These are phyloP conservation scores for Solenopsis invicta DNA, from an alignment of 1,140 invertebrate genomes.

Conservation along the genomic window DNA sequence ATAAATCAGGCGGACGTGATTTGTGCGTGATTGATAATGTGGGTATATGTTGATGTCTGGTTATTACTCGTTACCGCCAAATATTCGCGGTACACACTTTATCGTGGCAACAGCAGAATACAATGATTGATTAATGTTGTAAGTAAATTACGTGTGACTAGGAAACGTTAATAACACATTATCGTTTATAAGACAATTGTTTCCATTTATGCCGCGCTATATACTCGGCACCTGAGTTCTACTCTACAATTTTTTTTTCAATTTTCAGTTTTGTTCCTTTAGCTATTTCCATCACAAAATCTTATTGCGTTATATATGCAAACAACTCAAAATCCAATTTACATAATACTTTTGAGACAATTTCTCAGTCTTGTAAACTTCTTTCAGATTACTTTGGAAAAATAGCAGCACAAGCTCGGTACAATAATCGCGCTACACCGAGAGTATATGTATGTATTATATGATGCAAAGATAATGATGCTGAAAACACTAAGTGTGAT, in stretches of 20 bases:
- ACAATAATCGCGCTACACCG: not conserved
- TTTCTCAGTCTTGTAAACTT: constrained; percentile 43
- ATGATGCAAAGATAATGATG: not conserved
- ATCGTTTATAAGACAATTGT: not conserved
- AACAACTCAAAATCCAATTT: constrained; percentile 38
- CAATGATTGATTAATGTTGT: constrained; percentile 16
- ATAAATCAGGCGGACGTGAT: constrained; percentile 33
- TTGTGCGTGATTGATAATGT: constrained; percentile 23
- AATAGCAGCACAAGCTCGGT: constrained; percentile 4
- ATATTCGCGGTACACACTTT: constrained; percentile 25
- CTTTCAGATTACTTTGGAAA: not conserved
- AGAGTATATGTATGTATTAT: too few species aligned
- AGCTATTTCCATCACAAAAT: constrained; percentile 29
- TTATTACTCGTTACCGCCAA: constrained; percentile 19
- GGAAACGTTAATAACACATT: not conserved
- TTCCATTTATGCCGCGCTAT: not conserved
- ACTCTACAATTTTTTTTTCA: not conserved
- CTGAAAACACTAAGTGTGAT: too few species aligned
- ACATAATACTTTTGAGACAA: constrained; percentile 49
- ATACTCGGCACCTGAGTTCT: not conserved
- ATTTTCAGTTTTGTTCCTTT: not conserved
- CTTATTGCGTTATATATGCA: constrained; percentile 35
- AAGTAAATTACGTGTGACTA: not conserved
- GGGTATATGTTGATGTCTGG: not conserved
- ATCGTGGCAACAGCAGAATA: not conserved